phyloP scores from a whole-genome alignment of 2,888 invertebrate species.

The Onthophagus sagittarius region DNA sequence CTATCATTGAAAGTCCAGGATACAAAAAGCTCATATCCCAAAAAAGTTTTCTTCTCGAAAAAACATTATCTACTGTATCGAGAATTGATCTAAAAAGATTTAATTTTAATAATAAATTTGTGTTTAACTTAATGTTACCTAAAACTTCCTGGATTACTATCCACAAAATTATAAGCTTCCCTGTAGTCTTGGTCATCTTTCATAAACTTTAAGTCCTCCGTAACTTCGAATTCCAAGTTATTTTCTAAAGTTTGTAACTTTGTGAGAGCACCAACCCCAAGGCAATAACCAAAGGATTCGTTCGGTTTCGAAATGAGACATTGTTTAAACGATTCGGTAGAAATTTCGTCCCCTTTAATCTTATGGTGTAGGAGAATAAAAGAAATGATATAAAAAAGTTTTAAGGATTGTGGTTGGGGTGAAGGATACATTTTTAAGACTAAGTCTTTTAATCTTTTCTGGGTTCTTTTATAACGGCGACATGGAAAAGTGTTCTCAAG shows the following conservation, averaged over 20 bases:
- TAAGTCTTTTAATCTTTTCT: not conserved
- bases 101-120: not conserved
- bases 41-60: conserved; percentile 67
- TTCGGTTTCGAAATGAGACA: conserved; percentile 50
- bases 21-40: conserved; percentile 72
- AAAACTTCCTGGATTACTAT: conserved; percentile 67
- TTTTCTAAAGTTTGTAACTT: conserved; percentile 64
- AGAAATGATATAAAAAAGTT: not conserved
- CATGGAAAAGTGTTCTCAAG: not conserved
- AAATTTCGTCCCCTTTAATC: conserved; percentile 2
- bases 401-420: conserved; percentile 1
- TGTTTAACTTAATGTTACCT: conserved; percentile 48
- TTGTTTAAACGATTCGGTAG: conserved; percentile 42
- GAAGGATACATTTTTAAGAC: conserved; percentile 14
- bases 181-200: conserved; percentile 64
- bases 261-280: conserved; percentile 66
- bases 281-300: conserved; percentile 57
- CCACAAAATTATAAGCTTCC: conserved; percentile 63
- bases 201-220: conserved; percentile 60
- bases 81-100: conserved; percentile 54
- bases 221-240: conserved; percentile 62
- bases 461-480: not conserved
- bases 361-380: not conserved
- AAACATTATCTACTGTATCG: conserved; percentile 64
- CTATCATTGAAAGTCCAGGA: conserved; percentile 70